Percentiles rank a stretch among this genome's conserved stretches.
Evolutionary conservation across 2,888 invertebrate species (phyloP).

Genomic region (Ypsolopha sequella): DNA sequence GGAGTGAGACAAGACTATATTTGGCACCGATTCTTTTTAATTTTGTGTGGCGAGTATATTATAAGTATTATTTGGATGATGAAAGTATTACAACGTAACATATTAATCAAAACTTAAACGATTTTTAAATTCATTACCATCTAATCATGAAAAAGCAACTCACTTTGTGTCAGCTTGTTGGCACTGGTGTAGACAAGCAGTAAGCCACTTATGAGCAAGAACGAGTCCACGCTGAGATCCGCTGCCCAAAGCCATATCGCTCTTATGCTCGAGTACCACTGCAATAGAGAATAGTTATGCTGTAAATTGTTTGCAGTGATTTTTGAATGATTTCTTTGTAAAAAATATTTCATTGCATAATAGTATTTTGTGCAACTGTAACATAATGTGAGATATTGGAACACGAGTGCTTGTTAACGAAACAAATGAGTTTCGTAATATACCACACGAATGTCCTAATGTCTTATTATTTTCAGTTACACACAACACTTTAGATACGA

Average conservation of each 20-base stretch:
- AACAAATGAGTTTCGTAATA: neutral
- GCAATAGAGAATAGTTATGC: neutral
- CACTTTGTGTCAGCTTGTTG: neutral
- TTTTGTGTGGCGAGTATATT: no score
- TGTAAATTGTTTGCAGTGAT: neutral
- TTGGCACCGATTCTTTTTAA: neutral
- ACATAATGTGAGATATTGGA: no score
- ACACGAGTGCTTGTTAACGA: no score
- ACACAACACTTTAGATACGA: no score
- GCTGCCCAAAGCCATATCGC: neutral
- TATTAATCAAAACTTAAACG: neutral
- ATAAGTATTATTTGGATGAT: no score
- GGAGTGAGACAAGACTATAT: no score
- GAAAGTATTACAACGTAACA: neutral
- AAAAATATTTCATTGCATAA: neutral
- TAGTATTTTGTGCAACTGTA: neutral
- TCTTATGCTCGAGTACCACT: neutral
- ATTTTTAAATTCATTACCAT: neutral
- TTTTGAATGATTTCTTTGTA: neutral
- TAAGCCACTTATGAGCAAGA: neutral
- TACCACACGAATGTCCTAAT: no score
- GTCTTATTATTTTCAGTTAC: no score
- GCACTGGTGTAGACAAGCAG: neutral
- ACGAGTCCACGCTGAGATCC: neutral
- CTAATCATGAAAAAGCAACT: neutral